phyloP scores from a whole-genome alignment of 2,797 vertebrate species.

The Sebastes itinus region DNA sequence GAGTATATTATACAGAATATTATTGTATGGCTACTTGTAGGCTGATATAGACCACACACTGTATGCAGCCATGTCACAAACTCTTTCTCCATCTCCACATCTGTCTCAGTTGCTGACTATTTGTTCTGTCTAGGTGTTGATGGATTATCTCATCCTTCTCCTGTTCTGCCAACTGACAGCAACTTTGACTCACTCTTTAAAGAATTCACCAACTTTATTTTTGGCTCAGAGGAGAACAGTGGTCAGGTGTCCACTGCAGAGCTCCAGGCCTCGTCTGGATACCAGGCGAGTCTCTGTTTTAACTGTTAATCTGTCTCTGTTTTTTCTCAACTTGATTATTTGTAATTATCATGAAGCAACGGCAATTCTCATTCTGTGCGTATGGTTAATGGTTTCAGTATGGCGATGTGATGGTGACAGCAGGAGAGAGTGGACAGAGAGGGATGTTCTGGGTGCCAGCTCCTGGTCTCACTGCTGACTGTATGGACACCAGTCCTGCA shows the following conservation, averaged over 20 bases:
- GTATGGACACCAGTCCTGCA: constrained; percentile 88
- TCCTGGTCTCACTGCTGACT: constrained; percentile 81
- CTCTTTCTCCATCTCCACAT: neutral
- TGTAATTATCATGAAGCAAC: neutral
- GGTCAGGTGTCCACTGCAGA: constrained; percentile 3
- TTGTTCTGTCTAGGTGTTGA: constrained; percentile 74
- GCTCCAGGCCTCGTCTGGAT: constrained; percentile 71
- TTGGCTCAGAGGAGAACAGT: constrained; percentile 52
- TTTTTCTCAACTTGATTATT: neutral
- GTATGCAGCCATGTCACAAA: neutral
- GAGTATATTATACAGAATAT: neutral
- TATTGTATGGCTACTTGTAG: too few relatives aligned
- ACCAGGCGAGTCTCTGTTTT: constrained; percentile 80
- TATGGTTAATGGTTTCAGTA: constrained; percentile 77
- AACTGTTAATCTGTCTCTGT: neutral
- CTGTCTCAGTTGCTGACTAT: neutral
- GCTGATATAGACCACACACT: neutral
- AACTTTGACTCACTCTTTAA: constrained; percentile 88
- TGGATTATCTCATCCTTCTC: constrained; percentile 83
- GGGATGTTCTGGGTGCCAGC: constrained; percentile 84
- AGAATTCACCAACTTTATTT: constrained; percentile 73
- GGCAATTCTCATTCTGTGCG: neutral
- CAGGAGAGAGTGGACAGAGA: constrained; percentile 29
- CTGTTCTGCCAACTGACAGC: constrained; percentile 83
- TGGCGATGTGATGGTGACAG: constrained; percentile 79